These are phyloP conservation scores for Drosophila carrolli DNA, from an alignment of 1,140 invertebrate species.

Conservation along the genomic window DNA sequence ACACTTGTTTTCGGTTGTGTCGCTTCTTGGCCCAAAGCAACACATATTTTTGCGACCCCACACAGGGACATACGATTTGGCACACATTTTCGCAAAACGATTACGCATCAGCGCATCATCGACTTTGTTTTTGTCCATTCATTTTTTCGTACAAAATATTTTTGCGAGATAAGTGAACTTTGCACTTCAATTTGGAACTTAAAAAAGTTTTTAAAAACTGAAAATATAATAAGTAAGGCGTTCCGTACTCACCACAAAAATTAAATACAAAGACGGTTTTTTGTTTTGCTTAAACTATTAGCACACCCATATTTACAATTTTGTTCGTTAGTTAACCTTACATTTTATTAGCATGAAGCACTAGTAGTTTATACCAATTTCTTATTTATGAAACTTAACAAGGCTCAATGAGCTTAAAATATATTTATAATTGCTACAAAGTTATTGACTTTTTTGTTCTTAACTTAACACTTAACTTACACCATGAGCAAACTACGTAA, in stretches of 20 bases:
- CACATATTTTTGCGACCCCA: background rate
- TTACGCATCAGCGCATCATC: slow-evolving; percentile 44
- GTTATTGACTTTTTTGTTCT: too few species aligned
- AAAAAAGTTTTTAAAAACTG: too few species aligned
- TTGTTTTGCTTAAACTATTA: too few species aligned
- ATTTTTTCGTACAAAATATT: background rate
- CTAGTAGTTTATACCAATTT: background rate
- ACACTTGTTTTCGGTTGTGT: slow-evolving; percentile 49
- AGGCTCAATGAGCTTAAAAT: too few species aligned
- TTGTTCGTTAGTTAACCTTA: background rate
- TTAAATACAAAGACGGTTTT: too few species aligned
- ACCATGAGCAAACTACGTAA: too few species aligned
- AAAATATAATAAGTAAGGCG: background rate
- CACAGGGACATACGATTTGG: slow-evolving; percentile 14
- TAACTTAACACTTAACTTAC: too few species aligned
- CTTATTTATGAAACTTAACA: too few species aligned
- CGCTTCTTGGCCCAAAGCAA: slow-evolving; percentile 19
- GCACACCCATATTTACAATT: background rate
- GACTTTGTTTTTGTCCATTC: slow-evolving; percentile 1
- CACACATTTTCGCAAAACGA: slow-evolving; percentile 55
- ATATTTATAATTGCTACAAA: too few species aligned
- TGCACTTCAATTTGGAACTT: background rate
- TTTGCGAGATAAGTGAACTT: background rate
- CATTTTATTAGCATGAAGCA: background rate
- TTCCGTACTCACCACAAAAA: background rate